Evolutionary conservation across 2,113 vertebrate genomes (phyloP).

Genomic region (Fulmarus glacialis): DNA sequence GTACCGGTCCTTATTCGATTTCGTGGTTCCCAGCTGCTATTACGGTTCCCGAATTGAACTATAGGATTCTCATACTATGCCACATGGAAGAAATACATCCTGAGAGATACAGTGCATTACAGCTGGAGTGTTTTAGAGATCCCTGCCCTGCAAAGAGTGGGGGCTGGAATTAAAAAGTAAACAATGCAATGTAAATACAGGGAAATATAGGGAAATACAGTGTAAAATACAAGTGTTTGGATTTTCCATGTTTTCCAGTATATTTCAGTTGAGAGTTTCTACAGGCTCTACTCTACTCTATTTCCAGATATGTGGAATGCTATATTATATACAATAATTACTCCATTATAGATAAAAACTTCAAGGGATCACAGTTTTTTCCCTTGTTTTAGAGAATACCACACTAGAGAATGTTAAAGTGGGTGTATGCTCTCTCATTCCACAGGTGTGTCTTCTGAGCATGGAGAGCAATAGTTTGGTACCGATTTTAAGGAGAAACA

Average conservation of each 20-base stretch:
- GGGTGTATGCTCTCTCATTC: not conserved
- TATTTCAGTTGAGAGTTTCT: not conserved
- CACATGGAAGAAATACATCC: not conserved
- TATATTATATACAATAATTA: not conserved
- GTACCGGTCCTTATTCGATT: not conserved
- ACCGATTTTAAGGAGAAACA: not conserved
- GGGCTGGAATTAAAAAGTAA: not conserved
- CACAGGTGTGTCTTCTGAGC: not conserved
- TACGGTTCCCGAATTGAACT: not conserved
- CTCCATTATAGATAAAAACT: not conserved
- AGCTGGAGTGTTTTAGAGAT: not conserved
- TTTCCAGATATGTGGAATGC: not conserved
- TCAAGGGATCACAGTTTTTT: not conserved
- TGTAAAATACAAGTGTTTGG: not conserved
- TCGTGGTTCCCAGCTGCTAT: not conserved
- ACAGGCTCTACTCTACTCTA: not conserved
- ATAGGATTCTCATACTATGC: not conserved
- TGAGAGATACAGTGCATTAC: not conserved
- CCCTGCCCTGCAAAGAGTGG: not conserved
- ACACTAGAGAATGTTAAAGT: not conserved
- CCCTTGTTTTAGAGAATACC: not conserved
- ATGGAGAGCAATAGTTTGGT: not conserved
- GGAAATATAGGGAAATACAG: not conserved
- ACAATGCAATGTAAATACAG: not conserved
- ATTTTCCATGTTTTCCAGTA: not conserved